phyloP scores from a whole-genome alignment of 1,140 invertebrate genomes.

The Lanistes nyassanus region DNA sequence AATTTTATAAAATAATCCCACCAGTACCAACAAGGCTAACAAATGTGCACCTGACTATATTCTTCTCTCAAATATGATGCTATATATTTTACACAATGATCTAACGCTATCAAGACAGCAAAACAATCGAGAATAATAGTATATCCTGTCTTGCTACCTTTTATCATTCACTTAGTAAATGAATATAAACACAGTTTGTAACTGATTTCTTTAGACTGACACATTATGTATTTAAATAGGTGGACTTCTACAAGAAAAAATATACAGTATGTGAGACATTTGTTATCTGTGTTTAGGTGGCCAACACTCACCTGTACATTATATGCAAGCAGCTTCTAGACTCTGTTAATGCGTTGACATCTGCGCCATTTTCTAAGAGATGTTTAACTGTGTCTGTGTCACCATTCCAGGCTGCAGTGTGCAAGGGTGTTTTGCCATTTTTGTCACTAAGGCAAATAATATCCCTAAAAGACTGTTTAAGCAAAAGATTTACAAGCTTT shows the following conservation, averaged over 20 bases:
- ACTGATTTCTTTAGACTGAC: neutral
- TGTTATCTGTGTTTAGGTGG: neutral
- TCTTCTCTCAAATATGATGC: no score
- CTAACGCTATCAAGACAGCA: no score
- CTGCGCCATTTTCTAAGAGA: conserved; percentile 19
- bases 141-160: no score
- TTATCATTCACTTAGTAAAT: neutral
- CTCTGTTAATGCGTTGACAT: conserved; percentile 7
- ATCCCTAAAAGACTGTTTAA: conserved; percentile 11
- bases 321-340: conserved; percentile 22
- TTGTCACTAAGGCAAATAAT: conserved; percentile 14
- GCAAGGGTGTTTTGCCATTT: conserved; percentile 22
- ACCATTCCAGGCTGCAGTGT: conserved; percentile 23
- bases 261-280: neutral
- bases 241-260: no score
- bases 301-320: conserved; percentile 9
- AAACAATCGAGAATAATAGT: no score
- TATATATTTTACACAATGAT: no score
- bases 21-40: no score
- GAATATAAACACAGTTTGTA: neutral
- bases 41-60: no score
- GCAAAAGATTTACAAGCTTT: conserved; percentile 5
- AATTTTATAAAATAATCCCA: no score
- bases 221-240: no score
- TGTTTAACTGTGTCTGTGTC: conserved; percentile 13